phyloP scores from a whole-genome alignment of 1,140 invertebrate species.

The Cotesia chilonis region DNA sequence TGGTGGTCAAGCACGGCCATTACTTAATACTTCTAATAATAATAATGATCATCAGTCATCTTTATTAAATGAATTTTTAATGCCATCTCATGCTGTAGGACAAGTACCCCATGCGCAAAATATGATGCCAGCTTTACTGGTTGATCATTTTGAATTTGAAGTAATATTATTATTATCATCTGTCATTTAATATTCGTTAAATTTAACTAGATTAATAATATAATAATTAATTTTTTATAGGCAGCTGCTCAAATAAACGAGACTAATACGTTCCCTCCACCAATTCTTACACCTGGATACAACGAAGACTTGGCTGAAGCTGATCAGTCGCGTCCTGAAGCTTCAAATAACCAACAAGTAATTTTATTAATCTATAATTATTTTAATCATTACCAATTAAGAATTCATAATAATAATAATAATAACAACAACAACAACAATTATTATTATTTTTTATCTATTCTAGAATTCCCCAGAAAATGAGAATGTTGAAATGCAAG shows the following conservation, averaged over 20 bases:
- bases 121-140: slow-evolving; percentile 40
- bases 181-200: not conserved
- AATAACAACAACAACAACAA: not conserved
- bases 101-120: slow-evolving; percentile 40
- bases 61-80: slow-evolving; percentile 44
- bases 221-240: slow-evolving; percentile 27
- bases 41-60: slow-evolving; percentile 44
- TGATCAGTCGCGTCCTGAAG: slow-evolving; percentile 61
- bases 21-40: slow-evolving; percentile 36
- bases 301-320: slow-evolving; percentile 67
- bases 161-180: slow-evolving; percentile 38
- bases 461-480: slow-evolving; percentile 36
- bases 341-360: slow-evolving; percentile 52
- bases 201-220: not conserved
- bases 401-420: slow-evolving; percentile 3
- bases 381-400: not conserved
- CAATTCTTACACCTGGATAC: slow-evolving; percentile 47
- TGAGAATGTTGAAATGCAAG: slow-evolving; percentile 37
- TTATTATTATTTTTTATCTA: slow-evolving; percentile 5
- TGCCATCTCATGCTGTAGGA: slow-evolving; percentile 41
- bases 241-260: slow-evolving; percentile 37
- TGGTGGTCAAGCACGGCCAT: slow-evolving; percentile 42
- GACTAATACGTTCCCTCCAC: slow-evolving; percentile 32
- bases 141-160: slow-evolving; percentile 47
- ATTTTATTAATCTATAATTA: slow-evolving; percentile 12